Evolutionary conservation across 2,888 invertebrate species (phyloP), one percentile per base, ranked within the genome.

Genomic region (Nephrocerus scutellatus): DNA sequence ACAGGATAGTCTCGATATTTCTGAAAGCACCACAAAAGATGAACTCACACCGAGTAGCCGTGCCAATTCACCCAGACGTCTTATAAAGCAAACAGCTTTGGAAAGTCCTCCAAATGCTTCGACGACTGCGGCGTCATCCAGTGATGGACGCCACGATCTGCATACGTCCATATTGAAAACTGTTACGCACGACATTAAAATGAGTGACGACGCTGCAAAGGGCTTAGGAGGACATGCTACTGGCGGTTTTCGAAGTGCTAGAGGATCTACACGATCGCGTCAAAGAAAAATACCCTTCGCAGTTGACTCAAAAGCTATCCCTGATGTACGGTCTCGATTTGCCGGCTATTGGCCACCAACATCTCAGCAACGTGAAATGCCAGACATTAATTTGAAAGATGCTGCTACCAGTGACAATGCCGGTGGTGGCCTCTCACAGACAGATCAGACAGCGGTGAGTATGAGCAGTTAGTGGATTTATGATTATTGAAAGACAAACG

Each of bases 31-130:
- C 36, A 49, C 54, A 8, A 62, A 62, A 37, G 68, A 65, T 7
- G 68, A 68, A 36, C 49, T 60, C 2, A 68, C 66, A 1, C 58
- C 57, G 5, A 66, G 60, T 29, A 68, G 67, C 38, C 73, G 76
- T 39, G 74, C 75, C 4, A 71, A 74, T 33, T 82, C 81, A 48
- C 81, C 81, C 4, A 68, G 82, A 41, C 72, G 76, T 43, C 63
- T 82, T 13, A 81, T 76, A 35, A 82, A 82, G 54, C 82, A 82
- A 63, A 77, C 79, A 18, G 82, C 82, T n/a, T 62, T 82, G 31
- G 80, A 81, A 48, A 80, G 80, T 12, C 79, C 80, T 4, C 76
- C 79, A 1, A 70, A 59, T 46, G 39, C 52, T 1, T 48, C 46
- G 34, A 53, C 50, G 2, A 41, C 48, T 8, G 14, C 32, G 3